Evolutionary conservation across 2,113 vertebrate genomes (phyloP).

Genomic region (Haliaeetus leucogaster): DNA sequence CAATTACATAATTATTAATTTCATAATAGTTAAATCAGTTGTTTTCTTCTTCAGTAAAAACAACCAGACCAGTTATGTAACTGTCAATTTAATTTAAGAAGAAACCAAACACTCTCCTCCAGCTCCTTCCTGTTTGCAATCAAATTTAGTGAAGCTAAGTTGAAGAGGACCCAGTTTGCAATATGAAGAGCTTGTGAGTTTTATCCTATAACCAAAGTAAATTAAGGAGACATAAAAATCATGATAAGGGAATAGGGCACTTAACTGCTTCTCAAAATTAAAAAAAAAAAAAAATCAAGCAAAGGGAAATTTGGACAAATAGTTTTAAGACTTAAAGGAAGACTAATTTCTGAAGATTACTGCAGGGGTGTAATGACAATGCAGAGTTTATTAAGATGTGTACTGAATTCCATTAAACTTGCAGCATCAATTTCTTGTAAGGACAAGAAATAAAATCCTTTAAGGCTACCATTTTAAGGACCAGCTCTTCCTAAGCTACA

Average conservation of each 20-base stretch:
- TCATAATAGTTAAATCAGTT: neutral
- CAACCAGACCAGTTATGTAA: conserved; percentile 15
- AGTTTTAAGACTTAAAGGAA: neutral
- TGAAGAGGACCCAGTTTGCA: neutral
- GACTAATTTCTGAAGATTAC: neutral
- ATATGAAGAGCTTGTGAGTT: neutral
- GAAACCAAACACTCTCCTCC: neutral
- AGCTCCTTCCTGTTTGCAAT: conserved; percentile 4
- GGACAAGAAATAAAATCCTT: neutral
- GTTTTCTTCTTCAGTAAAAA: neutral
- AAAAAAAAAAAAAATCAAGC: neutral
- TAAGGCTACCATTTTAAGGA: neutral
- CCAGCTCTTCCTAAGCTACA: neutral
- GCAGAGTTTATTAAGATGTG: neutral
- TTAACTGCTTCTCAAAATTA: conserved; percentile 20
- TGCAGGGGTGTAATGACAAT: neutral
- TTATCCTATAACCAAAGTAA: neutral
- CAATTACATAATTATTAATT: conserved; percentile 11
- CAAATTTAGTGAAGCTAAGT: neutral
- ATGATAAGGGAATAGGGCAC: neutral
- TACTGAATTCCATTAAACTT: neutral
- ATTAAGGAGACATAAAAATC: conserved; percentile 1
- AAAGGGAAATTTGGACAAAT: neutral
- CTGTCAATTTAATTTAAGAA: neutral
- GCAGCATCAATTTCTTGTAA: neutral